These are phyloP conservation scores for Drosophila grimshawi DNA, from an alignment of 1,140 invertebrate species.

Conservation along the genomic window DNA sequence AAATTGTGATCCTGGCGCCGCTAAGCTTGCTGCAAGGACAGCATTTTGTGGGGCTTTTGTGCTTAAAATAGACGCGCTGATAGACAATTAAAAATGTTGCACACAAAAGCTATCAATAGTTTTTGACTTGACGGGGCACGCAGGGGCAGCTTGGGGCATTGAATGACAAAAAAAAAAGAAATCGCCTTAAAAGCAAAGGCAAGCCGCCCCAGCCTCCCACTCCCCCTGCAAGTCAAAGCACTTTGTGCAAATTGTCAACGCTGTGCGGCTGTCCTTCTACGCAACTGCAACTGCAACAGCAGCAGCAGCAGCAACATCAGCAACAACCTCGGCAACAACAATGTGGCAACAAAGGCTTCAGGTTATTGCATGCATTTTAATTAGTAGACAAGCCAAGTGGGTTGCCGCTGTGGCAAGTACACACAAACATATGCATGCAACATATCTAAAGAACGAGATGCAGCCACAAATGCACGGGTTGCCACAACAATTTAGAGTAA, in stretches of 20 bases:
- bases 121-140: slow-evolving; percentile 4
- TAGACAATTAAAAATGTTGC: slow-evolving; percentile 77
- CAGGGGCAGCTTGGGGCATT: background rate
- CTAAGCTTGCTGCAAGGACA: slow-evolving; percentile 57
- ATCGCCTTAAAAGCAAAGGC: slow-evolving; percentile 21
- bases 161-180: slow-evolving; percentile 7
- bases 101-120: slow-evolving; percentile 70
- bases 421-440: slow-evolving; percentile 35
- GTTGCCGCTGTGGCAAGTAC: slow-evolving; percentile 52
- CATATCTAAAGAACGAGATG: slow-evolving; percentile 49
- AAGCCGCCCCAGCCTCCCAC: background rate
- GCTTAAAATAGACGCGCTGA: slow-evolving; percentile 65
- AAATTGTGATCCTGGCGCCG: slow-evolving; percentile 25
- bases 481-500: background rate
- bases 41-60: slow-evolving; percentile 59
- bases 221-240: slow-evolving; percentile 54
- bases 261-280: slow-evolving; percentile 69
- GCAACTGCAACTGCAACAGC: slow-evolving; percentile 49
- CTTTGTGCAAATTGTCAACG: slow-evolving; percentile 77
- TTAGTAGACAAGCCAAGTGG: slow-evolving; percentile 82
- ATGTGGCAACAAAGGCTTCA: slow-evolving; percentile 80
- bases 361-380: slow-evolving; percentile 83
- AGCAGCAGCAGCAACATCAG: slow-evolving; percentile 50
- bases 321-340: slow-evolving; percentile 58
- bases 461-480: slow-evolving; percentile 18